Percentiles rank a stretch among this genome's conserved stretches.
Evolutionary conservation across 2,113 vertebrate genomes (phyloP).

Genomic region (Rattus norvegicus): GRCr8 NC_086024.1:129963501-129964000

Average conservation of each 20-base stretch:
- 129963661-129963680: rapidly evolving
- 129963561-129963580: not conserved
- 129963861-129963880: not conserved
- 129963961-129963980: too few relatives aligned
- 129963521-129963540: not conserved
- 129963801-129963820: not conserved
- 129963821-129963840: not conserved
- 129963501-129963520: not conserved
- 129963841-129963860: not conserved
- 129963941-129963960: too few relatives aligned
- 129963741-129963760: not conserved
- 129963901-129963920: too few relatives aligned
- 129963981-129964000: too few relatives aligned
- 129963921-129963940: too few relatives aligned
- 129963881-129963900: not conserved
- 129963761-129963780: not conserved
- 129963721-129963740: not conserved
- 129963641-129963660: not conserved
- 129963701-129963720: not conserved
- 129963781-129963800: too few relatives aligned
- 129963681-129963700: not conserved
- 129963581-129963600: too few relatives aligned
- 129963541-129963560: not conserved
- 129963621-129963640: not conserved
- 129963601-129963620: rapidly evolving